phyloP scores from a whole-genome alignment of 2,113 vertebrate species.

The Etheostoma cragini region DNA sequence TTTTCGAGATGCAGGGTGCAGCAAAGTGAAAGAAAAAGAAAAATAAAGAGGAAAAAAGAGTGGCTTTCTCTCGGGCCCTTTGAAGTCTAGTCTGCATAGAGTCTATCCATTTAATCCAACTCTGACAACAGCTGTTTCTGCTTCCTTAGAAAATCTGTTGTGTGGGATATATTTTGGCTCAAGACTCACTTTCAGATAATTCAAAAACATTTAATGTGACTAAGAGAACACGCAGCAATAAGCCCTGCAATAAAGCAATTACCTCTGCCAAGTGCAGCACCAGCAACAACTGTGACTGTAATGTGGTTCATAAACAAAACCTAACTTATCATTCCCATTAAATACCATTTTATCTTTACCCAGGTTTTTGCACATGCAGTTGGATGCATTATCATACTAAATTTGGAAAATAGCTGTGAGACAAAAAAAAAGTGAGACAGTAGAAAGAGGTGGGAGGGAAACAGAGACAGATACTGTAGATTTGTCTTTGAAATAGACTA shows the following conservation, averaged over 20 bases:
- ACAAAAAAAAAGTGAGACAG: background rate
- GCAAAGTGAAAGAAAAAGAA: too few relatives aligned
- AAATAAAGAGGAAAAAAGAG: too few relatives aligned
- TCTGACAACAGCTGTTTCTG: constrained; percentile 8
- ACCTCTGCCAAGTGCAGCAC: background rate
- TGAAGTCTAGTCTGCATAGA: too few relatives aligned
- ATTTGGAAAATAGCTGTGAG: constrained; percentile 8
- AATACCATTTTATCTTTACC: background rate
- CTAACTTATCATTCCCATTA: constrained; percentile 3
- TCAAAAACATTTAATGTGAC: background rate
- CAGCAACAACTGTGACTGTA: background rate
- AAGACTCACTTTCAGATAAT: background rate
- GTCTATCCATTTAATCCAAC: too few relatives aligned
- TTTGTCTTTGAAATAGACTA: background rate
- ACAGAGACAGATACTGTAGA: background rate
- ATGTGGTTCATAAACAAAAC: constrained; percentile 11
- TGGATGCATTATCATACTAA: constrained; percentile 26
- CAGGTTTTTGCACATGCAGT: background rate
- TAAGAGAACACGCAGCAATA: background rate
- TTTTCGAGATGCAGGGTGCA: too few relatives aligned
- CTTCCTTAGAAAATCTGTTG: constrained; percentile 3
- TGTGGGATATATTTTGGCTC: constrained; percentile 4
- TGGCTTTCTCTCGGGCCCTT: too few relatives aligned
- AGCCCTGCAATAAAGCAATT: background rate
- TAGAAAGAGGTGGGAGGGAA: background rate